Evolutionary conservation across 23 tunicate genomes (phyloP), one percentile per base, ranked within the genome.

Genomic region (Trididemnum nubilum): DNA sequence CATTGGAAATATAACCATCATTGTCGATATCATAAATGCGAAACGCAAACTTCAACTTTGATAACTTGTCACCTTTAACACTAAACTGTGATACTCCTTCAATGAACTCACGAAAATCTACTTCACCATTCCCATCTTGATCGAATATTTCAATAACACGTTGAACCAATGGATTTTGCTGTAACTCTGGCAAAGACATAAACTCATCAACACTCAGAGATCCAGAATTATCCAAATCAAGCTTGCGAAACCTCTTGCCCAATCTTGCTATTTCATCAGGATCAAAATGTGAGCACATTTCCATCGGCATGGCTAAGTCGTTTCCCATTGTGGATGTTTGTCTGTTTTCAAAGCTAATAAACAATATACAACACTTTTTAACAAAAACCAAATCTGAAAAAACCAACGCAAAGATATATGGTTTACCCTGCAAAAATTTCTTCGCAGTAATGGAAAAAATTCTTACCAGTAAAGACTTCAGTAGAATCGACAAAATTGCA

Each of bases 121-220:
- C 94, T 57, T 95, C 99, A 35, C 99, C 99, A 83, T 95, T 95
- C 23, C 99, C 99, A 73, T 95, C 99, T 69, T 95, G 99, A 44
- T 95, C 99, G 86, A 95, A 95, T 34, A 95, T 95, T 35, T 95
- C 99, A 34, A 95, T 95, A 15, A 95, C 99, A 36, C 99, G 64
- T 66, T 95, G 99, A 26, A 95, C 99, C 26, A 95, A 83, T 0
- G 99, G 99, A 54, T 95, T 95, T 67, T 95, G 99, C 66, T 95
- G 99, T 35, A 95, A 81, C 58, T 95, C 96, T 1, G 99, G 99
- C 63, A 95, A 65, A 24, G 86, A 81, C 99, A 95, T 95, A 54
- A 95, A 95, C 82, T 95, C 99, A 33, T 95, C 99, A 44, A 95
- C 71, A 57, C 92, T 85, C 3, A 95, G 76, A 0, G 99, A 95